Conservation (phyloP, 2,113 vertebrate genomes). For the Desmodus rotundus region DNA sequence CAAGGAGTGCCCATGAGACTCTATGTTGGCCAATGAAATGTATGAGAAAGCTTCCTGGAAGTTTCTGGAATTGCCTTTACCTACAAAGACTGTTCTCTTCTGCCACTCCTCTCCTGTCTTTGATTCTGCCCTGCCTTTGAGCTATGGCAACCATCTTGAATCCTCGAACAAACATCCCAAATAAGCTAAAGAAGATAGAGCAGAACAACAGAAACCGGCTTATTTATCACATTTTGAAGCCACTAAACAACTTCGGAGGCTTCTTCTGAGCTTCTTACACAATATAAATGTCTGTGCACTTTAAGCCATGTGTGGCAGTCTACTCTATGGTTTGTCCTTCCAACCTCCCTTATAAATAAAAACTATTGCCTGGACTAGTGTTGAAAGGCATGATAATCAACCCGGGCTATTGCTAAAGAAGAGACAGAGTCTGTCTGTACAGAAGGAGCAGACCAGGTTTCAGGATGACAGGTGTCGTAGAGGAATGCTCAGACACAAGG, state of each 20-base stretch:
- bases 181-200: background rate
- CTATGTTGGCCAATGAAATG: background rate
- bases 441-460: background rate
- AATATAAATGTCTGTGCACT: background rate
- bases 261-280: background rate
- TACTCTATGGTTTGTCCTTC: background rate
- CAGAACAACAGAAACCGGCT: background rate
- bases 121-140: background rate
- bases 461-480: background rate
- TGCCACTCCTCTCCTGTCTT: background rate
- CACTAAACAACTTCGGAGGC: background rate
- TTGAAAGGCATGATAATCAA: background rate
- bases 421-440: background rate
- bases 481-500: background rate
- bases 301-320: background rate
- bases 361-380: background rate
- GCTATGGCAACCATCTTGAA: background rate
- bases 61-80: background rate
- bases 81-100: background rate
- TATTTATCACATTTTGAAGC: background rate
- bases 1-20: background rate
- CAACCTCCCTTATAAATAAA: background rate
- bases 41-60: background rate
- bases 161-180: background rate
- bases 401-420: background rate